Evolutionary conservation across 2,113 vertebrate species (phyloP), one percentile per base, ranked within the genome.

Genomic region (Notechis scutatus): DNA sequence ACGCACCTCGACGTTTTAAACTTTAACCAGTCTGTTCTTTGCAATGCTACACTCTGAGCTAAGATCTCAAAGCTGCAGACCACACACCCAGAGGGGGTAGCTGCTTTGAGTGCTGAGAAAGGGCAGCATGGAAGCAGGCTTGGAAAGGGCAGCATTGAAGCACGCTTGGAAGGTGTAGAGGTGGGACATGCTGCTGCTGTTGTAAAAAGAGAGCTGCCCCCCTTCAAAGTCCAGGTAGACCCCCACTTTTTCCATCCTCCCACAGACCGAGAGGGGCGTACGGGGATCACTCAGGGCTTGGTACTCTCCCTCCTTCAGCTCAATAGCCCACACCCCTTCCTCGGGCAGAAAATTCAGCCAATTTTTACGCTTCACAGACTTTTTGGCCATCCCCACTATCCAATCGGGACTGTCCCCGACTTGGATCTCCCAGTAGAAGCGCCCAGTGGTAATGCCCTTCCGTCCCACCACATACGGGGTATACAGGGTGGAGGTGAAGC

Each of bases 351-450:
- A 89, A 18, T 61, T 85, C 52, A 93, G 90, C 54, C 7, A 55
- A 34, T 61, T 92, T 69, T 92, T 93, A 47, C 93, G 87, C 39
- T 94, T 94, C 52, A 95, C 94, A 0, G 94, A 96, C 61, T 93
- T 93, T 39, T 93, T 93, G 45, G 93, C 93, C 3, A 85, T 87
- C 7, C 95, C 95, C 0, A 96, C 91, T 55, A 94, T 93, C 95
- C 95, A 96, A 7, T 92, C 92, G 1, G 88, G 74, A 12, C 94
- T 96, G 64, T 92, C 94, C 3, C 93, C 88, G 0, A 96, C 93
- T 15, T 89, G 89, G 10, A 96, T 54, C n/a, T 92, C 95, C 95
- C 95, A 95, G 59, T 95, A 95, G 91, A 91, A 94, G 5, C 91
- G 69, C 1, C 95, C 94, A 0, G 87, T 59, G n/a, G 23, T n/a